Evolutionary conservation across 2,113 vertebrate species (phyloP), one percentile per base, ranked within the genome.

Genomic region (Melanostigma gelatinosum): DNA sequence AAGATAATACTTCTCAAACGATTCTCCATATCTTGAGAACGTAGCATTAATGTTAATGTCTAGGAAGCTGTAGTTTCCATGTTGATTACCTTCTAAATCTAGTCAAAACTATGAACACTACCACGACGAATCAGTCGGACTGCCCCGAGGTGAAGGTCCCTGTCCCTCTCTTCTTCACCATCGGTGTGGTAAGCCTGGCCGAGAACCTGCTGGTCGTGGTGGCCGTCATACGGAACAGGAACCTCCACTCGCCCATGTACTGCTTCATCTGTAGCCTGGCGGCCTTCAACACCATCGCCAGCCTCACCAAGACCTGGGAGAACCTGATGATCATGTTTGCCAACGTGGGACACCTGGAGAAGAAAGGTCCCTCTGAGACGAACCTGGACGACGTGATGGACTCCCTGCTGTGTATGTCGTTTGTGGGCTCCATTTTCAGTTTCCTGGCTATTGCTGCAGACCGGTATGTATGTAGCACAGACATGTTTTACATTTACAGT

Each of bases 211-310:
- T 98, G 44, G 95, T 99, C 18, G 95, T 98, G 36, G 71, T 97
- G 68, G 97, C 97, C 3, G 94, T 99, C 50, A 85, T 96, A 63
- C 91, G 89, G 70, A 98, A 98, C 79, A 96, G 96, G 91, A 98
- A 96, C 69, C 96, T 99, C 12, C 98, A 99, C 85, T 95, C 94
- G 0, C 98, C 98, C 61, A 98, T 98, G 98, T 97, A 98, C 91
- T 95, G 96, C 90, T 99, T 99, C 88, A 98, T 99, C 90, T 98
- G 97, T 82, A 99, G 97, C 72, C 93, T 99, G 88, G 97, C 98
- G 0, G 88, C 97, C 88, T 99, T 98, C 63, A 98, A 99, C 86
- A 97, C 97, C 90, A 86, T 98, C 42, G 96, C 96, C 8, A 98
- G 97, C 83, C 86, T 98, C 54, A 96, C 95, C 71, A 99, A 98